Evolutionary conservation across 35 echinoderm and acorn worm genomes (phyloP).

Genomic region (Anneissia japonica): DNA sequence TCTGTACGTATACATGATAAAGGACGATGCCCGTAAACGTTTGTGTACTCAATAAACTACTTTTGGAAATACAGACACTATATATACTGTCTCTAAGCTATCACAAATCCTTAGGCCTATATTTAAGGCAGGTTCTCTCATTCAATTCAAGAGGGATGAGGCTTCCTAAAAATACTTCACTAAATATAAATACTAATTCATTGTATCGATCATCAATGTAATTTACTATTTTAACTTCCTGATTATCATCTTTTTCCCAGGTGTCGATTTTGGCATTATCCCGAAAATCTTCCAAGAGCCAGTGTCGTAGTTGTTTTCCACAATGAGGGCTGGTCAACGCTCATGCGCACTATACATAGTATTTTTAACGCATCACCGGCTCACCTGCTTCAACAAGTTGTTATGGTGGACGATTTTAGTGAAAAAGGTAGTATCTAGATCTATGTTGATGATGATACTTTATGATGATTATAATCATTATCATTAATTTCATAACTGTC

Average conservation of each 20-base stretch:
- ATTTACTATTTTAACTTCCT: neutral
- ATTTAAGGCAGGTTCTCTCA: too few relatives aligned
- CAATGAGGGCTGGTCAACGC: constrained; percentile 93
- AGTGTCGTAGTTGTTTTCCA: constrained; percentile 89
- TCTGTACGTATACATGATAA: too few relatives aligned
- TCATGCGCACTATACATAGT: constrained; percentile 84
- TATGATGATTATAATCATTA: neutral
- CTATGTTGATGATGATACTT: neutral
- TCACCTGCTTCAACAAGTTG: constrained; percentile 64
- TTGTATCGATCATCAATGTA: too few relatives aligned
- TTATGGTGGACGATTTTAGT: constrained; percentile 95
- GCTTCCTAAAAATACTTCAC: too few relatives aligned
- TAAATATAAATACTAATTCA: too few relatives aligned
- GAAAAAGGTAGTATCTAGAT: constrained; percentile 50
- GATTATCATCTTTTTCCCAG: constrained; percentile 38
- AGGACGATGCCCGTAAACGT: too few relatives aligned
- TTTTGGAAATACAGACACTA: too few relatives aligned
- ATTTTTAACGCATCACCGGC: constrained; percentile 73
- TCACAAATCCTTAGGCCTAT: too few relatives aligned
- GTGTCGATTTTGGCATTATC: constrained; percentile 94
- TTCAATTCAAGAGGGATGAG: too few relatives aligned
- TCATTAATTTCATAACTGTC: neutral
- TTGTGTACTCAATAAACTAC: too few relatives aligned
- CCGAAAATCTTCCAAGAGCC: constrained; percentile 49
- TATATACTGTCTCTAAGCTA: too few relatives aligned